A percentile compares a stretch with the other conserved stretches of the same genome.
These are phyloP conservation scores for Aplodontia rufa DNA, from an alignment of 2,113 vertebrate species.

Conservation along the genomic window DNA sequence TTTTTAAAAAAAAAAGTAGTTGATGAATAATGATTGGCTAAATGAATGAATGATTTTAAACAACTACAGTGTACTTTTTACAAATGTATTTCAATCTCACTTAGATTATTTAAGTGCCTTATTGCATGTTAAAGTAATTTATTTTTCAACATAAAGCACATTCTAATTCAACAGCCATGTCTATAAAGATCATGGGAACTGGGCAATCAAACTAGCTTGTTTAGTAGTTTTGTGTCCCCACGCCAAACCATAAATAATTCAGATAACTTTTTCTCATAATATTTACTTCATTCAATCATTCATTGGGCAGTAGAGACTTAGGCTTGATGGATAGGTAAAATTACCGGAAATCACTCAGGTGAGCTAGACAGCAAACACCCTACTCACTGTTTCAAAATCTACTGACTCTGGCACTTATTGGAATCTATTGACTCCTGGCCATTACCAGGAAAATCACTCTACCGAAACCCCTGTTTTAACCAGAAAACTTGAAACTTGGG, in stretches of 20 bases:
- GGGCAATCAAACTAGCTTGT: background rate
- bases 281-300: conserved; percentile 11
- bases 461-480: no score
- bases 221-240: background rate
- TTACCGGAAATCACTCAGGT: no score
- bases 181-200: background rate
- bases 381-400: no score
- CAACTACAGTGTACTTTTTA: background rate
- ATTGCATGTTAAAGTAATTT: background rate
- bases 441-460: no score
- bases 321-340: no score
- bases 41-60: conserved; percentile 25
- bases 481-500: no score
- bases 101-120: background rate
- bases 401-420: no score
- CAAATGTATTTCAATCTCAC: conserved; percentile 1
- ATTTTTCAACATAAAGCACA: conserved; percentile 19
- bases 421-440: no score
- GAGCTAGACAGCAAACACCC: no score
- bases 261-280: conserved; percentile 11
- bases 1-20: background rate
- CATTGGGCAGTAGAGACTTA: background rate
- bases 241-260: background rate
- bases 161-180: background rate
- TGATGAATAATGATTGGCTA: background rate